Percentiles rank a stretch among this genome's conserved stretches.
Conservation (phyloP, 2,113 vertebrate genomes). For the Archocentrus centrarchus region DNA sequence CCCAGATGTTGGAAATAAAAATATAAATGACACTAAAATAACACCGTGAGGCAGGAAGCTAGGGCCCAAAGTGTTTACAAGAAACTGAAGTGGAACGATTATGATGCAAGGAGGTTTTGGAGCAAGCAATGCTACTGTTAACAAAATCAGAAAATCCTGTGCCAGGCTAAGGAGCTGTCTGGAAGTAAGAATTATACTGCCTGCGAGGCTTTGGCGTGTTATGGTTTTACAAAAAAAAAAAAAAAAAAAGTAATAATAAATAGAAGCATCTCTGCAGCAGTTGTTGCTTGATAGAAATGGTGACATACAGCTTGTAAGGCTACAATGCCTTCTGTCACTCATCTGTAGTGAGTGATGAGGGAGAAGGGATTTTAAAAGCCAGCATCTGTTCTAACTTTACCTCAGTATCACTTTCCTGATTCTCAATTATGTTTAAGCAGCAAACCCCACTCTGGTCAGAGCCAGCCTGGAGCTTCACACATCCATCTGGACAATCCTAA, state of each 20-base stretch:
- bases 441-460: slow-evolving; percentile 19
- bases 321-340: slow-evolving; percentile 17
- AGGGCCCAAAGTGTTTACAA: not conserved
- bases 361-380: not conserved
- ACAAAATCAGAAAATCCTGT: not conserved
- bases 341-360: not conserved
- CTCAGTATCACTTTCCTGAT: slow-evolving; percentile 40
- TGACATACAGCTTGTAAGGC: slow-evolving; percentile 3
- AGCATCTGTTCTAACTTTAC: slow-evolving; percentile 39
- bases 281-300: slow-evolving; percentile 3
- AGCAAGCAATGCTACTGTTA: not conserved
- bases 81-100: slow-evolving; percentile 1
- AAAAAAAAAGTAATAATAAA: not conserved
- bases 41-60: not conserved
- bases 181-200: not conserved
- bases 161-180: not conserved
- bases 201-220: not conserved
- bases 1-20: slow-evolving; percentile 13
- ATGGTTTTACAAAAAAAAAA: not conserved
- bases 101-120: not conserved
- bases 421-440: slow-evolving; percentile 47
- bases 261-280: slow-evolving; percentile 8
- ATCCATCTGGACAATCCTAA: slow-evolving; percentile 63
- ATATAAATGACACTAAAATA: slow-evolving; percentile 12
- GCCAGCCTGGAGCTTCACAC: slow-evolving; percentile 36